Base-by-base conservation (phyloP, 2,888 invertebrate species). In the Drosophila kambysellisi region DNA sequence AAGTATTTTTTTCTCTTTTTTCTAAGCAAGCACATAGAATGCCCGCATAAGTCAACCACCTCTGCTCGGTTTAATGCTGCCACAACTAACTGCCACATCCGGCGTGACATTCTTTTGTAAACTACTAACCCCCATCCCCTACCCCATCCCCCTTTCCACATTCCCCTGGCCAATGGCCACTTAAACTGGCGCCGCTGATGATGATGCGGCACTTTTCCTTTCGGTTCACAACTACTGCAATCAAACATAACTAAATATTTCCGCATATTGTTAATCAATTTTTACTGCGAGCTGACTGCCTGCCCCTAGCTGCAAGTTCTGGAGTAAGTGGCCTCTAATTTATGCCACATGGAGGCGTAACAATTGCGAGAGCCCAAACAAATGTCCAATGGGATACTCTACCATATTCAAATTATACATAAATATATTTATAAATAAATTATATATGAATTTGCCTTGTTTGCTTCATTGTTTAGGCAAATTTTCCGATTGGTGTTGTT, bases 181-280 rank as follows among this genome's bases (percentile, higher is more conserved):
- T 78, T 79, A 79, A 78, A 59, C 71, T 58, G 54, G 60, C 53
- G 43, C 43, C 58, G 57, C 25, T 51, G 51, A 33, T 33, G 60
- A 75, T 79, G 80, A 78, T 79, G 78, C 79, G 58, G 79, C 76
- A 79, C 53, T 67, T 74, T 72, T 71, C 53, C 53, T 74, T 75
- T 71, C 43, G 20, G 62, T 20, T 37, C 37, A 54, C 37, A 54
- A 37, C 48, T 37, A 7, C 9, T 30, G 33, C 62, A 88, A 82
- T 84, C 75, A 82, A 83, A 76, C 79, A 75, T 83, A 89, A 88
- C 89, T 89, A 83, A 89, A 87, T 89, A 87, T 82, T 83, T 87
- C 83, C 83, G 76, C 76, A 82, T 76, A 85, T 88, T 81, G 83
- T 80, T 83, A 80, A 84, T 83, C 79, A 84, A 88, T 88, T 71